phyloP scores from a whole-genome alignment of 1,140 invertebrate species.

The Popillia japonica region DNA sequence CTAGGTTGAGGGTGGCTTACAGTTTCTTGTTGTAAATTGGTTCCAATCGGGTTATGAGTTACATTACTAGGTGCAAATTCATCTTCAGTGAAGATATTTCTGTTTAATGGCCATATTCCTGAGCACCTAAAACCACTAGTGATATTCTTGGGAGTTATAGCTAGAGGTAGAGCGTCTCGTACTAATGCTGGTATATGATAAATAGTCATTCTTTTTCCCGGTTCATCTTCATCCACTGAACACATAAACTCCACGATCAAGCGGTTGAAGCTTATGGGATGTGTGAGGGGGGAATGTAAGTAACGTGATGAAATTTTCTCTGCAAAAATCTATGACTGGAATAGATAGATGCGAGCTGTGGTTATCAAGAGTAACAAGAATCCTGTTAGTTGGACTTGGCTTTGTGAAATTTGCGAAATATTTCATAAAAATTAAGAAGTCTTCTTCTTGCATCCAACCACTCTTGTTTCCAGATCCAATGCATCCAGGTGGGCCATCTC shows the following conservation, averaged over 20 bases:
- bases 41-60: conserved; percentile 53
- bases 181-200: conserved; percentile 27
- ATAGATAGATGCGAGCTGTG: conserved; percentile 54
- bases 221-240: background rate
- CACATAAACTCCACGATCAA: background rate
- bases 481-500: conserved; percentile 42
- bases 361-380: conserved; percentile 55
- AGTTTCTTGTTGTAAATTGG: too few species aligned
- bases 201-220: background rate
- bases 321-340: conserved; percentile 53
- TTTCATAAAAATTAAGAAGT: conserved; percentile 49
- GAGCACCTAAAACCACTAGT: conserved; percentile 51
- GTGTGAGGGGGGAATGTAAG: conserved; percentile 48
- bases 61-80: conserved; percentile 57
- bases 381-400: conserved; percentile 47
- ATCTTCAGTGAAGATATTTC: conserved; percentile 55
- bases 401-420: conserved; percentile 53
- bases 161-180: background rate
- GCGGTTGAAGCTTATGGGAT: conserved; percentile 29
- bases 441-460: conserved; percentile 45
- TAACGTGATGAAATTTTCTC: conserved; percentile 51
- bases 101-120: conserved; percentile 57
- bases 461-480: conserved; percentile 42
- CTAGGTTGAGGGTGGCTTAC: too few species aligned
- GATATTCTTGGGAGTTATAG: conserved; percentile 56